These are phyloP conservation scores for Danio choprae DNA, from an alignment of 2,797 vertebrate species.

Conservation along the genomic window DNA sequence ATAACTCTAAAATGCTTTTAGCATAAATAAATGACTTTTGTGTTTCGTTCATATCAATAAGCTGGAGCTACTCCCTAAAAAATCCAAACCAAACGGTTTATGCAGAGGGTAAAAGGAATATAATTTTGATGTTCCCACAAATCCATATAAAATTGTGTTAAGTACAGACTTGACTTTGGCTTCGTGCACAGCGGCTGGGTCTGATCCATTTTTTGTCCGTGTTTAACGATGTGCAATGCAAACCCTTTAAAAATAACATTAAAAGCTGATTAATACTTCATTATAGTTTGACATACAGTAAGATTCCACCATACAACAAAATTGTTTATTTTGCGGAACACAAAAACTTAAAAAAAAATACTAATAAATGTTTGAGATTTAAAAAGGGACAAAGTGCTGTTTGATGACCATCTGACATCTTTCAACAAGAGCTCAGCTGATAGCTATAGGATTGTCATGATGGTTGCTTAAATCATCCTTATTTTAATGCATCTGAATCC, in stretches of 20 bases:
- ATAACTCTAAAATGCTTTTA: constrained; percentile 64
- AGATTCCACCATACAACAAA: constrained; percentile 56
- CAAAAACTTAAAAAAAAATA: constrained; percentile 65
- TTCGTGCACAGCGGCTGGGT: constrained; percentile 70
- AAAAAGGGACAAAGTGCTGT: constrained; percentile 84
- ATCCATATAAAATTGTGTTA: constrained; percentile 56
- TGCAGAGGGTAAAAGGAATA: constrained; percentile 50
- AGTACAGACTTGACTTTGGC: constrained; percentile 66
- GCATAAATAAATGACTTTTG: constrained; percentile 58
- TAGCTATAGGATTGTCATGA: constrained; percentile 79
- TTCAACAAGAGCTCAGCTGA: constrained; percentile 70
- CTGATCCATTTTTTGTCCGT: constrained; percentile 56
- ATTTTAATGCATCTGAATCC: constrained; percentile 56
- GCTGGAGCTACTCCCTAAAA: constrained; percentile 19
- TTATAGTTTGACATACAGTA: constrained; percentile 55
- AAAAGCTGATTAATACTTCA: constrained; percentile 66
- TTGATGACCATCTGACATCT: constrained; percentile 75
- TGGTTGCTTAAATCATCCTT: constrained; percentile 58
- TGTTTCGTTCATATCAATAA: constrained; percentile 34
- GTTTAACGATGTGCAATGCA: constrained; percentile 52
- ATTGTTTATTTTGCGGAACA: constrained; percentile 51
- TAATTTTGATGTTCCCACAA: constrained; percentile 60
- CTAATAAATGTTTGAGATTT: constrained; percentile 75
- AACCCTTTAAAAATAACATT: constrained; percentile 55
- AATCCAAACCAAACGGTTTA: constrained; percentile 21